phyloP scores from a whole-genome alignment of 2,113 vertebrate genomes.

The Uria lomvia region DNA sequence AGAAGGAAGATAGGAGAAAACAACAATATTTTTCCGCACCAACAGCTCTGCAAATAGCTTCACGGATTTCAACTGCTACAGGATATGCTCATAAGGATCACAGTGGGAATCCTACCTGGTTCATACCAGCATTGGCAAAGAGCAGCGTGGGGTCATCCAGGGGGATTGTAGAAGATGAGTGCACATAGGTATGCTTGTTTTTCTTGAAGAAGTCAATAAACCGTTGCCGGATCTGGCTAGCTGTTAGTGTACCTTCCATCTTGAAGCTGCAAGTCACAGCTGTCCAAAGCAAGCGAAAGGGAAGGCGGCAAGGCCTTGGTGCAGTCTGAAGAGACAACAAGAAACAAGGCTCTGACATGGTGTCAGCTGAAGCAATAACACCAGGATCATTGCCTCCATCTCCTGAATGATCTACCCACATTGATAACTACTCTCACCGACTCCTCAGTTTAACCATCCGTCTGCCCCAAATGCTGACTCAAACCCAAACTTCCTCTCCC shows the following conservation, averaged over 20 bases:
- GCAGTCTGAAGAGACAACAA: neutral
- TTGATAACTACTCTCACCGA: rapidly evolving
- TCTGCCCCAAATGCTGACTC: neutral
- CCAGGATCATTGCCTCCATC: neutral
- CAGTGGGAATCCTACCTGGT: conserved; percentile 81
- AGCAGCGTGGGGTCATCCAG: conserved; percentile 96
- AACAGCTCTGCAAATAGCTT: neutral
- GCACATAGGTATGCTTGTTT: conserved; percentile 89
- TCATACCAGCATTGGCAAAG: conserved; percentile 98
- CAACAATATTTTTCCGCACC: no score
- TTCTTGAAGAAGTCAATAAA: conserved; percentile 93
- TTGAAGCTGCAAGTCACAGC: conserved; percentile 1
- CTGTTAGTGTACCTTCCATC: conserved; percentile 85
- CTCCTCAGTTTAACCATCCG: neutral
- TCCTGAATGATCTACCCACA: neutral
- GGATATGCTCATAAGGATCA: rapidly evolving
- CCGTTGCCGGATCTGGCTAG: conserved; percentile 87
- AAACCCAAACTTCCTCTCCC: neutral
- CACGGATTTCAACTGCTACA: neutral
- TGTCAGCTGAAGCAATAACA: neutral
- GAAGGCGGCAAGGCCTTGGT: neutral
- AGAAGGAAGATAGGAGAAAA: neutral
- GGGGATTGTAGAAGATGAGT: conserved; percentile 90
- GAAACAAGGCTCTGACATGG: rapidly evolving
- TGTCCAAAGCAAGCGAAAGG: neutral